phyloP scores from a whole-genome alignment of 30 jellyfish, hydroid and myxozoan species.

The Phacellophora camtschatica region DNA sequence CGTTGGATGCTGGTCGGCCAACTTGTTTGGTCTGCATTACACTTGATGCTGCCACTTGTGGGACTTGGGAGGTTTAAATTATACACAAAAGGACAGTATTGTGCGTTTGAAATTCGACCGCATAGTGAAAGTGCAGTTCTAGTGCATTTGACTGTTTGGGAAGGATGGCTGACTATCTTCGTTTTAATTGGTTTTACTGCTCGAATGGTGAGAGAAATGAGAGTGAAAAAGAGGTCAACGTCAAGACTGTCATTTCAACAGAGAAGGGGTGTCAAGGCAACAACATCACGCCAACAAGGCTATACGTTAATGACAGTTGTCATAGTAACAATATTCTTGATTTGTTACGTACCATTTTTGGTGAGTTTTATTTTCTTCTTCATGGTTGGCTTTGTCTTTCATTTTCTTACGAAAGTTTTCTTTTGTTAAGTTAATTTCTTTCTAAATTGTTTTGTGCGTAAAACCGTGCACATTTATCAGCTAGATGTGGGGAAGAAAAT shows the following conservation, averaged over 20 bases:
- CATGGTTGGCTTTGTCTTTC: background rate
- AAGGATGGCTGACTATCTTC: conserved; percentile 47
- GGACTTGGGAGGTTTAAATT: conserved; percentile 67
- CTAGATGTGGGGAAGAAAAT: too few relatives aligned
- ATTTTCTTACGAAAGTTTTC: too few relatives aligned
- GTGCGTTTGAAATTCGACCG: conserved; percentile 68
- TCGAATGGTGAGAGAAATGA: conserved; percentile 37
- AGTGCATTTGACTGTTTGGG: conserved; percentile 73
- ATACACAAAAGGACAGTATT: conserved; percentile 51
- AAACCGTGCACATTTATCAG: too few relatives aligned
- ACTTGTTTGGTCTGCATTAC: conserved; percentile 55
- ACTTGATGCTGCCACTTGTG: conserved; percentile 53
- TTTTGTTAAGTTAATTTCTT: too few relatives aligned
- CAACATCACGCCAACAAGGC: conserved; percentile 56
- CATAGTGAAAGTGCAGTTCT: background rate
- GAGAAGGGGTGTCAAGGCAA: conserved; percentile 48
- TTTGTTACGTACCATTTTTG: conserved; percentile 68
- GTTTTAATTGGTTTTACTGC: conserved; percentile 7
- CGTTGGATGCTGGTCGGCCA: conserved; percentile 27
- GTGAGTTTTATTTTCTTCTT: conserved; percentile 32
- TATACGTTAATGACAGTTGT: conserved; percentile 69
- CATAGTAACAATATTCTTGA: conserved; percentile 53
- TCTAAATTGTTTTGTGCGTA: too few relatives aligned
- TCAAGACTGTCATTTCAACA: conserved; percentile 53
- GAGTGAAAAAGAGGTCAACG: conserved; percentile 38